A percentile compares a stretch with the other conserved stretches of the same genome.
Evolutionary conservation across 2,797 vertebrate genomes (phyloP).

Genomic region (Poecilia velifera): DNA sequence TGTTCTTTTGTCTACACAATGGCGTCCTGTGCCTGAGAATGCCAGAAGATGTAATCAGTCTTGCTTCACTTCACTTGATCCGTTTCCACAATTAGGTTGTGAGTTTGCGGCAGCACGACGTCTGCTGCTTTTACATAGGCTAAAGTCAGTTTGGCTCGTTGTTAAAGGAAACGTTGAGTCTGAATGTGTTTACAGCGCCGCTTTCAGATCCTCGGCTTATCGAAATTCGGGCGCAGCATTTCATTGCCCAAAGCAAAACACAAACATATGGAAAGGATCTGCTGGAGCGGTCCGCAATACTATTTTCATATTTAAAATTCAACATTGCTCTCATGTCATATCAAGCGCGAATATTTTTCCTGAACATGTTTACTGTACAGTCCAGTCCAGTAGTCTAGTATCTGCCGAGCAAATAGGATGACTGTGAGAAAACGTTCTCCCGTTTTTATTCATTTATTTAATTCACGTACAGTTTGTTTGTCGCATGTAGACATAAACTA

Average conservation of each 20-base stretch:
- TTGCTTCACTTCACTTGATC: slow-evolving; percentile 67
- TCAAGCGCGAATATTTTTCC: slow-evolving; percentile 26
- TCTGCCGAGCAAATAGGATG: neutral
- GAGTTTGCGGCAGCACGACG: slow-evolving; percentile 56
- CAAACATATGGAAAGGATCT: slow-evolving; percentile 40
- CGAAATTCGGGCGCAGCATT: slow-evolving; percentile 22
- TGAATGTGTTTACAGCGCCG: slow-evolving; percentile 14
- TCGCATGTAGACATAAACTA: no score
- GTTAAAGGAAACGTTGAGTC: slow-evolving; percentile 44
- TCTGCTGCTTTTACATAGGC: slow-evolving; percentile 55
- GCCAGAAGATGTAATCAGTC: slow-evolving; percentile 68
- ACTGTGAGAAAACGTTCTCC: neutral
- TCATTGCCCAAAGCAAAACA: slow-evolving; percentile 35
- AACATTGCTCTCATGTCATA: slow-evolving; percentile 36
- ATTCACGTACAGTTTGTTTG: no score
- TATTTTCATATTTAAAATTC: slow-evolving; percentile 12
- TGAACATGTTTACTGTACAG: slow-evolving; percentile 1
- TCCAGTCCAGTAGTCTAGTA: neutral
- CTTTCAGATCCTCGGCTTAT: slow-evolving; percentile 47
- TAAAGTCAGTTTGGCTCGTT: slow-evolving; percentile 45
- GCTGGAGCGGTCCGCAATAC: neutral
- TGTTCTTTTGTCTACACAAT: slow-evolving; percentile 52
- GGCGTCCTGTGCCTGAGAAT: slow-evolving; percentile 49
- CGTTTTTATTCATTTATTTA: no score
- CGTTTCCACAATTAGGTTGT: slow-evolving; percentile 60